Percentiles rank a stretch among this genome's conserved stretches.
These are phyloP conservation scores for Takifugu flavidus DNA, from an alignment of 2,113 vertebrate genomes.

Conservation along the genomic window DNA sequence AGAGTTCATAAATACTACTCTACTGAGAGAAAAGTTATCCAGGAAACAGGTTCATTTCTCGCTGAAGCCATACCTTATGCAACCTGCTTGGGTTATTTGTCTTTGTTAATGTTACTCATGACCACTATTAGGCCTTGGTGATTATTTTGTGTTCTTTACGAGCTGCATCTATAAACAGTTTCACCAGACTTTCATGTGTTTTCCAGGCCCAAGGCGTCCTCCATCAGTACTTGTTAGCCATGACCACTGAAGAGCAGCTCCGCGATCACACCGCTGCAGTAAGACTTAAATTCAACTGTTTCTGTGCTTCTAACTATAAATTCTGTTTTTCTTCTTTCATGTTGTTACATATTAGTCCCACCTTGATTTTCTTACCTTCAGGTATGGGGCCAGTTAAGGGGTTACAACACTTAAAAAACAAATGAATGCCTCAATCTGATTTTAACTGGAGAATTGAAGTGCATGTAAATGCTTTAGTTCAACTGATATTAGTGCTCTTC, in stretches of 20 bases:
- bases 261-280: constrained; percentile 88
- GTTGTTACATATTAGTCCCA: not conserved
- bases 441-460: no score
- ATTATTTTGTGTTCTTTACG: not conserved
- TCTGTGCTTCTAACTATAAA: not conserved
- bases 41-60: constrained; percentile 30
- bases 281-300: constrained; percentile 28
- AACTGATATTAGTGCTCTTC: not conserved
- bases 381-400: no score
- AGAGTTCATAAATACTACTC: no score
- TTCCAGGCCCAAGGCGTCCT: constrained; percentile 86
- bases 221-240: constrained; percentile 91
- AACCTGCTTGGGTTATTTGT: constrained; percentile 5
- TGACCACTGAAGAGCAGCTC: constrained; percentile 93
- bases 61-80: constrained; percentile 16
- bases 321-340: not conserved
- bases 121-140: not conserved
- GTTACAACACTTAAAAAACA: no score
- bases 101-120: constrained; percentile 2
- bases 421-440: no score
- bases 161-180: not conserved
- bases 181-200: constrained; percentile 22
- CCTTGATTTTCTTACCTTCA: not conserved
- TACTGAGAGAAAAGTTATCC: constrained; percentile 1
- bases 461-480: no score